Evolutionary conservation across 2,888 invertebrate genomes (phyloP), one percentile per base, ranked within the genome.

Genomic region (Polylopha cassiicola): DNA sequence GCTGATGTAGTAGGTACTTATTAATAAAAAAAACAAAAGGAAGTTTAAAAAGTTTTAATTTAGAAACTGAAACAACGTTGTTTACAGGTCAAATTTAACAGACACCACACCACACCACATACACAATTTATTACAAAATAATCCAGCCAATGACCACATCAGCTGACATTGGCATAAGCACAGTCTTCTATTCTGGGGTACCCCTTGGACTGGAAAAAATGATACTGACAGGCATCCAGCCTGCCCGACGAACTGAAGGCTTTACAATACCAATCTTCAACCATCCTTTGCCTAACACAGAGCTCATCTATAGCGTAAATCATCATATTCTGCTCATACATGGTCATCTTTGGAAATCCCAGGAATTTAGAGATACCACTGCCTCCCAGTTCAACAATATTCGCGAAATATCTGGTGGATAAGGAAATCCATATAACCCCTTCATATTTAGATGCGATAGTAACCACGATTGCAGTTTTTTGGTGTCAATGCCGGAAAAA

Each of bases 281-380:
- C 66, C 51, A 74, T 39, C 3, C 24, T 50, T 32, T 62, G 51
- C 34, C 61, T 76, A 0, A 13, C 14, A 9, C 47, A 44, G 1
- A 89, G 57, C 2, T 76, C 58, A 16, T 61, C 57, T n/a, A 82
- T 42, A 1, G 86, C 78, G 10, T 65, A 47, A 52, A 87, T 78
- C 5, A 87, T 50, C 3, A 66, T 51, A 0, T 58, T 56, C 2
- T 74, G 59, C 53, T 89, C 88, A 2, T 48, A 20, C 1, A 70
- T 70, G 4, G 73, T 74, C 65, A 89, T 68, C 54, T 62, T 71
- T 2, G 87, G 87, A 8, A 89, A 51, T 0, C 87, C 87, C 27
- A 76, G 63, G 53, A 84, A 78, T 46, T 71, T 81, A 4, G 57
- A 50, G 29, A 88, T 77, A 6, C 88, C 88, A 4, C 62, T 65